Conservation (phyloP, 2,888 invertebrate species). For the Cataglyphis altisquamis region DNA sequence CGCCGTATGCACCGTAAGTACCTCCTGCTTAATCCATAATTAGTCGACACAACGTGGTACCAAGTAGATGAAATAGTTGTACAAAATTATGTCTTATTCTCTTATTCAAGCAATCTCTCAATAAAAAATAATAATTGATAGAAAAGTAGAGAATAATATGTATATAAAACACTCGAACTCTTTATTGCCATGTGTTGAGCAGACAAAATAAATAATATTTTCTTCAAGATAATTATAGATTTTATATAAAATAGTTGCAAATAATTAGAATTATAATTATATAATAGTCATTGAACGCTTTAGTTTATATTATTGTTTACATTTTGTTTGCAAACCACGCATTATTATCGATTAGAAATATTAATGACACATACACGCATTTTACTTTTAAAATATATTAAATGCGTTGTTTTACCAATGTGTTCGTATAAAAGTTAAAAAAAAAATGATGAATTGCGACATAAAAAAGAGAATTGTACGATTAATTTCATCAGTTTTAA, state of each 20-base stretch:
- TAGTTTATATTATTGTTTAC: not conserved
- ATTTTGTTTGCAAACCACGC: not conserved
- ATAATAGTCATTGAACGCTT: not conserved
- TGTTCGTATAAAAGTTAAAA: not conserved
- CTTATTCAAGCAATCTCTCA: not conserved
- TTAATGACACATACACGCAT: not conserved
- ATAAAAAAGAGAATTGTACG: not conserved
- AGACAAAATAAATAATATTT: not conserved
- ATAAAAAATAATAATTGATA: not conserved
- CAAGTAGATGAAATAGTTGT: not conserved
- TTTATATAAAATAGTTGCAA: not conserved
- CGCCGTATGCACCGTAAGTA: constrained; percentile 88
- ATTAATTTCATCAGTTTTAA: not conserved
- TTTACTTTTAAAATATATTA: not conserved
- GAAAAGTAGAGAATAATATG: not conserved
- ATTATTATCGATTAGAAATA: not conserved
- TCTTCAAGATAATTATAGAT: not conserved
- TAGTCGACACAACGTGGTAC: not conserved
- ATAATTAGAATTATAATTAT: not conserved
- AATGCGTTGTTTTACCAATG: not conserved
- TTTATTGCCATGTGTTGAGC: not conserved
- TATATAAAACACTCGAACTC: not conserved
- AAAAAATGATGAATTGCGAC: constrained; percentile 7
- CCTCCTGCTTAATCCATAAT: not conserved
- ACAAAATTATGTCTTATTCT: not conserved